A percentile compares a stretch with the other conserved stretches of the same genome.
These are phyloP conservation scores for Zosterops lateralis DNA, from an alignment of 2,113 vertebrate species.

Conservation along the genomic window DNA sequence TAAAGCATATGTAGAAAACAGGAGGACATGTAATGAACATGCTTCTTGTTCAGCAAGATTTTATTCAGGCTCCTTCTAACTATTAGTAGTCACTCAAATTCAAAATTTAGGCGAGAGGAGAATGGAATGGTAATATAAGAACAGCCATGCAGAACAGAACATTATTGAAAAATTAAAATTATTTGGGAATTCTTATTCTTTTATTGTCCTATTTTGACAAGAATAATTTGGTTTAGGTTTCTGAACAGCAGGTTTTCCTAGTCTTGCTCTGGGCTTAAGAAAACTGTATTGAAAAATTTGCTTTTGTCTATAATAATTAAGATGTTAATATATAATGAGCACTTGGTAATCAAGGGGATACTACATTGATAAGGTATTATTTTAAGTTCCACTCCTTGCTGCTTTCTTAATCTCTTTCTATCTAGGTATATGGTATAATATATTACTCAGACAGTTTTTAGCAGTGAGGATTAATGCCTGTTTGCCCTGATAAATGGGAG, in stretches of 20 bases:
- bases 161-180: not conserved
- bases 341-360: not conserved
- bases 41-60: not conserved
- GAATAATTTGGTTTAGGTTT: not conserved
- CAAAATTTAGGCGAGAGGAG: not conserved
- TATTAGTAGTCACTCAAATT: not conserved
- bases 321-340: not conserved
- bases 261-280: not conserved
- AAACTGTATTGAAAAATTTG: not conserved
- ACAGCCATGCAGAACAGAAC: not conserved
- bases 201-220: not conserved
- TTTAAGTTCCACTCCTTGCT: not conserved
- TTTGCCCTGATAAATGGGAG: not conserved
- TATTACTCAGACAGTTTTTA: not conserved
- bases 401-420: not conserved
- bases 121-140: not conserved
- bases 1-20: not conserved
- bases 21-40: not conserved
- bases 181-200: not conserved
- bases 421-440: not conserved
- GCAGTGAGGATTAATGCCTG: not conserved
- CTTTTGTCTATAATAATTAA: not conserved
- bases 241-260: not conserved
- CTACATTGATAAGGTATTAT: not conserved
- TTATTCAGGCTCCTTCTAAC: not conserved